These are phyloP conservation scores for Cephalopachus bancanus DNA, from an alignment of 2,797 vertebrate genomes.

Conservation along the genomic window DNA sequence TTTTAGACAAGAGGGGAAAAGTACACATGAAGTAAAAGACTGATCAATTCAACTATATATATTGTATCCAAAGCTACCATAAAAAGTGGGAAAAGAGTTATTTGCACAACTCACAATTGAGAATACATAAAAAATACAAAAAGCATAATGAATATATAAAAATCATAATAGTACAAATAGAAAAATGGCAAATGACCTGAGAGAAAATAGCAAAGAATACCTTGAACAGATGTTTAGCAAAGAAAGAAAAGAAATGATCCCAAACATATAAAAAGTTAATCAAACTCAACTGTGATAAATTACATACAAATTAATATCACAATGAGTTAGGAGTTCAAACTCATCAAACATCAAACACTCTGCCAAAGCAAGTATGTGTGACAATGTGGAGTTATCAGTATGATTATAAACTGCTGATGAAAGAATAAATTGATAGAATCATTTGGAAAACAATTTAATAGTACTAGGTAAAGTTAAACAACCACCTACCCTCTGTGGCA, in stretches of 20 bases:
- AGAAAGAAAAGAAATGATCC: not conserved
- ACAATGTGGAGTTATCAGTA: not conserved
- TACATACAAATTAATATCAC: not conserved
- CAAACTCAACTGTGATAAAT: not conserved
- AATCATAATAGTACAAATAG: not conserved
- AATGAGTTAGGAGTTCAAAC: not conserved
- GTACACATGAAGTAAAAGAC: not conserved
- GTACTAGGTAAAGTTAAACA: not conserved
- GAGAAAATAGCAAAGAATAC: not conserved
- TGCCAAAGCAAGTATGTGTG: not conserved
- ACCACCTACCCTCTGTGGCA: rapidly evolving
- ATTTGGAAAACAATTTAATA: not conserved
- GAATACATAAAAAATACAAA: not conserved
- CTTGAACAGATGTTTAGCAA: not conserved
- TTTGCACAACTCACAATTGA: not conserved
- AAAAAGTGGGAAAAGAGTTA: not conserved
- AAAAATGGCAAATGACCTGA: not conserved
- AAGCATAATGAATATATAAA: not conserved
- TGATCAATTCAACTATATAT: not conserved
- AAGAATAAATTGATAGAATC: not conserved
- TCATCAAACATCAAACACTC: not conserved
- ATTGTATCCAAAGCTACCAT: not conserved
- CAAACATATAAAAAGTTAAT: not conserved
- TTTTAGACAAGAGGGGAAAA: not conserved
- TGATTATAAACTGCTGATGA: not conserved